These are phyloP conservation scores for Dicentrarchus labrax DNA, from an alignment of 2,113 vertebrate genomes.

Conservation along the genomic window DNA sequence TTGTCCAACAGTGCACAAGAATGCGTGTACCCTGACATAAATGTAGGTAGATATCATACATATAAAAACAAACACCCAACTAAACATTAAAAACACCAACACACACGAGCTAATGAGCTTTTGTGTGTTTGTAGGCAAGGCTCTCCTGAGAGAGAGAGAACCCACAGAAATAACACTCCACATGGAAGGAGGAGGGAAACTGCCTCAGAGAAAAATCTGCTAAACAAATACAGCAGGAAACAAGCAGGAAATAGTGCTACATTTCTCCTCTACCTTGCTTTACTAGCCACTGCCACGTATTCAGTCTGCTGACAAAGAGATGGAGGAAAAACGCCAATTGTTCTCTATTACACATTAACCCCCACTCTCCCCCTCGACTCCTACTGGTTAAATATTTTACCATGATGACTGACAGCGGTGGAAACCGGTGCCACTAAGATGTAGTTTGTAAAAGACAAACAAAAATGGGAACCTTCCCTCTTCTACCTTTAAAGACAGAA, in stretches of 20 bases:
- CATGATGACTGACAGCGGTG: background rate
- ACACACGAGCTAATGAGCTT: slow-evolving; percentile 72
- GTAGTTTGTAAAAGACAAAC: background rate
- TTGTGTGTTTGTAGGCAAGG: slow-evolving; percentile 70
- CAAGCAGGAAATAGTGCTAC: slow-evolving; percentile 54
- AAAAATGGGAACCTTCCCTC: background rate
- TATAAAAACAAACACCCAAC: slow-evolving; percentile 54
- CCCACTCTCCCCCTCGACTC: background rate
- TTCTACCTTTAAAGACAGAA: background rate
- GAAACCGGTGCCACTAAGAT: slow-evolving; percentile 1
- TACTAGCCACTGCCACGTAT: slow-evolving; percentile 31
- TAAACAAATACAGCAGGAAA: slow-evolving; percentile 72
- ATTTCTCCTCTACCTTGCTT: slow-evolving; percentile 29
- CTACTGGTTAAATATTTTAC: slow-evolving; percentile 8
- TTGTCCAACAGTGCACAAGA: slow-evolving; percentile 26
- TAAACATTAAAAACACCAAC: slow-evolving; percentile 57
- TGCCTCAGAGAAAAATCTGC: slow-evolving; percentile 67
- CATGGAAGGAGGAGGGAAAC: slow-evolving; percentile 47
- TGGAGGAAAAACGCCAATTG: slow-evolving; percentile 18
- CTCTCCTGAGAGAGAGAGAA: slow-evolving; percentile 65
- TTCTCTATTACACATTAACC: slow-evolving; percentile 9
- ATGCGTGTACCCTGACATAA: slow-evolving; percentile 16
- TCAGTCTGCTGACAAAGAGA: slow-evolving; percentile 33
- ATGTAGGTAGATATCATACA: slow-evolving; percentile 34
- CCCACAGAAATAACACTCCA: slow-evolving; percentile 67